A percentile compares a stretch with the other conserved stretches of the same genome.
phyloP scores from a whole-genome alignment of 2,113 vertebrate genomes.

The Barnardius zonarius region DNA sequence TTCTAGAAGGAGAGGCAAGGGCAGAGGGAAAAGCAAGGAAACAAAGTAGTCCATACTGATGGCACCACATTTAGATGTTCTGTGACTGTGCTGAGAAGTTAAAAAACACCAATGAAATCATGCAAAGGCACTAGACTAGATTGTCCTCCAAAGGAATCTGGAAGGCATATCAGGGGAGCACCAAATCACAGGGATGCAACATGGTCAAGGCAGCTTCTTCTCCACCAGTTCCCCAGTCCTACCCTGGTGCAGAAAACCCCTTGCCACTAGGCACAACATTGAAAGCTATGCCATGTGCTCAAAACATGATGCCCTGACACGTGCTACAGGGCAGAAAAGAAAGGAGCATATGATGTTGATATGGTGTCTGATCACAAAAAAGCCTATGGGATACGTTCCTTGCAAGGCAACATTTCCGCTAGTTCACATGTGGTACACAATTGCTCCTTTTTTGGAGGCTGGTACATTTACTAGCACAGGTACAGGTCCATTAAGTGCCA shows the following conservation, averaged over 20 bases:
- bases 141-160: not conserved
- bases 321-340: not conserved
- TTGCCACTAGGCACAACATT: not conserved
- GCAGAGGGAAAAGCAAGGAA: not conserved
- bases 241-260: not conserved
- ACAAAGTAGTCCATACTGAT: accelerated
- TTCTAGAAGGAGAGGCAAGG: not conserved
- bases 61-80: too few relatives aligned
- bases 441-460: not conserved
- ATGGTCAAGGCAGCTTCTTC: not conserved
- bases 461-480: not conserved
- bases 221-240: not conserved
- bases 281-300: not conserved
- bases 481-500: not conserved
- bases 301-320: not conserved
- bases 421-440: not conserved
- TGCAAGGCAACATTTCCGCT: not conserved
- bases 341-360: not conserved
- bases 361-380: not conserved
- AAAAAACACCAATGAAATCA: not conserved
- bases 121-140: not conserved
- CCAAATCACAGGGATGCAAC: not conserved
- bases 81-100: not conserved
- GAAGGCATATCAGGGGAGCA: not conserved
- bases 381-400: not conserved